Evolutionary conservation across 2,113 vertebrate species (phyloP), one percentile per base, ranked within the genome.

Genomic region (Gavialis gangeticus): DNA sequence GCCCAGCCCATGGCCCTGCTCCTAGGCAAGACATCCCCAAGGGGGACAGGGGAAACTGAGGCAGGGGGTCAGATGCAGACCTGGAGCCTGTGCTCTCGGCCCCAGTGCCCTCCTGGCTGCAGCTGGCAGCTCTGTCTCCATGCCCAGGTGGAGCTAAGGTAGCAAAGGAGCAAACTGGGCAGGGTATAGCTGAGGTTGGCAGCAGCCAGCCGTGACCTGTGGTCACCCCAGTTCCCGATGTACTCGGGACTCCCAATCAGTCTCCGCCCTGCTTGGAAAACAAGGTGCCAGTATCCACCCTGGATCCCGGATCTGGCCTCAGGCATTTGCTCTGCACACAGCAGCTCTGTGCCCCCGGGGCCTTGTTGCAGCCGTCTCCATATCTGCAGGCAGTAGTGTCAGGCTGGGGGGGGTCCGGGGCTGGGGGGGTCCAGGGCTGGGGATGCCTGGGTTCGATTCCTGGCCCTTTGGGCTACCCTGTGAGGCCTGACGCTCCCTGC

Each of bases 401-500:
- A 5, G 4, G 46, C 46, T 9, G 46, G 9, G 34, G 34, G 34
- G 34, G 34, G 34, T 34, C 34, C 34, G 34, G 9, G 64, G 64
- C 30, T 67, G 24, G 24, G 37, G 21, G 69, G 24, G 10, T 6
- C 69, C 3, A 6, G 34, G 15, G 21, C 24, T 46, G 6, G 12
- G 69, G 34, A 24, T 22, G 21, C 69, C 69, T 73, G 34, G 69
- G 24, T 69, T 69, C 67, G 12, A 11, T 69, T 69, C 30, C 17
- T 69, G 3, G 10, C 67, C 18, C 67, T 34, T 17, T 9, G 67
- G 21, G 67, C 3, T 46, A 46, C 46, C 46, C 46, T 9, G 46
- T 7, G 46, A 46, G 7, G 0, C n/a, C 75, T 87, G 18, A 85
- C 59, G 56, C 54, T 94, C 89, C 93, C 93, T 96, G 91, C 86